Evolutionary conservation across 2,797 vertebrate species (phyloP), one percentile per base, ranked within the genome.

Genomic region (Bradypodion pumilum): DNA sequence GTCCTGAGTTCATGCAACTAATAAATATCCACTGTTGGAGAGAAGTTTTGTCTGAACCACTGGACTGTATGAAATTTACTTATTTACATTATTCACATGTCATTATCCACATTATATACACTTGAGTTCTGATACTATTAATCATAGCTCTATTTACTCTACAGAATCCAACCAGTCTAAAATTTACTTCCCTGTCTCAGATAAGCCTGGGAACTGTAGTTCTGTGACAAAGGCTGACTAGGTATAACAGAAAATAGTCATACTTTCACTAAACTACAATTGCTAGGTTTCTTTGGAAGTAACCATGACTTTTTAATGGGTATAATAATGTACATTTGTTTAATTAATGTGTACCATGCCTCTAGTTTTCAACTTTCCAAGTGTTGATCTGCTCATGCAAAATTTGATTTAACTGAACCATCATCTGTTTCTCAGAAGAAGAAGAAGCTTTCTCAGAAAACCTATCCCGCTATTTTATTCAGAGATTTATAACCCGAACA

Each of bases 51-150:
- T 37, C 69, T 25, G 70, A 49, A 65, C n/a, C 74, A 75, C 35
- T 76, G 65, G 52, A 52, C 40, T 25, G 21, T 49, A 69, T 69
- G 65, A 77, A 81, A 75, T 62, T 6, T 37, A 40, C 56, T 72
- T 85, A 81, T 85, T 81, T 85, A 85, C 65, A 81, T 27, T 70
- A 81, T 81, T 85, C 73, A 85, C 65, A 85, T 68, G 76, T 63
- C 16, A 56, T 63, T 76, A 70, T 85, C 84, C 84, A 81, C 73
- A 76, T 49, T 85, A 70, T 85, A 59, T 76, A 69, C 72, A 80
- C 37, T 40, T n/a, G 66, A 68, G 29, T 35, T 75, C 35, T 74
- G 7, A 56, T n/a, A 32, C 32, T 52, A 10, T 65, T 80, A 80
- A 66, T 3, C 44, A 68, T 56, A 2, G 35, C 62, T 37, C 32